A percentile compares a stretch with the other conserved stretches of the same genome.
Evolutionary conservation across 1,140 invertebrate species (phyloP).

Genomic region (Drosophila orosa): DNA sequence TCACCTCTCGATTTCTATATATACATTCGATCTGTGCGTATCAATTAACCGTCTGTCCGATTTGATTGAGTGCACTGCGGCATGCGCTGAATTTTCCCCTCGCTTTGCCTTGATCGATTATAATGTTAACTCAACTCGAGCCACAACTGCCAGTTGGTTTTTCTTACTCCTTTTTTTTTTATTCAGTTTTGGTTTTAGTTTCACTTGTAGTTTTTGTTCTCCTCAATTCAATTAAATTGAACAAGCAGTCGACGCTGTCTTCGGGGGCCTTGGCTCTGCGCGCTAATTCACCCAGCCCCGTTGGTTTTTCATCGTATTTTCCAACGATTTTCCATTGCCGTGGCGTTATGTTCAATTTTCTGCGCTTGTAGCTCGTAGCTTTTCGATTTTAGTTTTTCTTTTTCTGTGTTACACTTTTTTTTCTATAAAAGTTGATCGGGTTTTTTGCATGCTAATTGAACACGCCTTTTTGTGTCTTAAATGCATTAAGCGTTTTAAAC

Average conservation of each 20-base stretch:
- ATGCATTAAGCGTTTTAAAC: slow-evolving; percentile 72
- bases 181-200: slow-evolving; percentile 35
- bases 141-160: slow-evolving; percentile 39
- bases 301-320: slow-evolving; percentile 49
- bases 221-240: slow-evolving; percentile 77
- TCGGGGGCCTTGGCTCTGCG: slow-evolving; percentile 66
- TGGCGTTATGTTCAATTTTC: slow-evolving; percentile 75
- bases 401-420: slow-evolving; percentile 40
- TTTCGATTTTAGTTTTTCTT: slow-evolving; percentile 32
- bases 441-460: slow-evolving; percentile 78
- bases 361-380: slow-evolving; percentile 57
- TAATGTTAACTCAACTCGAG: slow-evolving; percentile 73
- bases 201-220: slow-evolving; percentile 45
- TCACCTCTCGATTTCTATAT: slow-evolving; percentile 28
- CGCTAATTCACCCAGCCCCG: slow-evolving; percentile 72
- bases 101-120: slow-evolving; percentile 81
- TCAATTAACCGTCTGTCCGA: slow-evolving; percentile 70
- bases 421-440: slow-evolving; percentile 43
- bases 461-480: slow-evolving; percentile 77
- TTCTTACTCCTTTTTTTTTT: slow-evolving; percentile 38
- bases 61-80: slow-evolving; percentile 73
- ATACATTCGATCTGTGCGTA: slow-evolving; percentile 63
- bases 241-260: slow-evolving; percentile 62
- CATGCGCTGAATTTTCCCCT: slow-evolving; percentile 66
- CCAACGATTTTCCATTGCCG: slow-evolving; percentile 39